Base-by-base conservation (phyloP, 1,140 invertebrate genomes). In the Drosophila nigrodunni region DNA sequence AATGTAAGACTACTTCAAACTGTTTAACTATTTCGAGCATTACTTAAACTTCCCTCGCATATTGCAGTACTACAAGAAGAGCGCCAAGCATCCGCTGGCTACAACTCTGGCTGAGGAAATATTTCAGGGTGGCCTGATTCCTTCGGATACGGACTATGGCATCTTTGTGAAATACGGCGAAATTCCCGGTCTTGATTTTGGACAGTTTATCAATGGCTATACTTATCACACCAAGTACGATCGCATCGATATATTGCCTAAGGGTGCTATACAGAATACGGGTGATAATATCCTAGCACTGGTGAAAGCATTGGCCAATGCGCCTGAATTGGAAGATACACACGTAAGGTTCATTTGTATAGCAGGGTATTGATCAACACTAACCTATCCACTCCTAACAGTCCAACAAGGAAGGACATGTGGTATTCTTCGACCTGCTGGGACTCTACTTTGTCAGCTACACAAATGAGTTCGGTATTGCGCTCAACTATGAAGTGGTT, bases 201-300 rank as follows among this genome's bases (percentile, higher is more conserved):
- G 97, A 7, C 98, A 97, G 95, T 95, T 96, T 54, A 94, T 95
- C 34, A 98, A 99, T 94, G 98, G 98, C 13, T 98, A 97, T 92
- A 96, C 98, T 0, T 98, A 98, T 89, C 97, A 98, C 85, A 98
- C 97, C 8, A 95, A 94, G 80, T 96, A 96, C 92, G 97, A 98
- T 92, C 94, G 94, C 13, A 94, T 95, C 11, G 94, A 96, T 76
- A 94, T 95, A 77, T 96, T 98, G 80, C 95, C 96, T 5, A 85
- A 95, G 2, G 96, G 96, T 4, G 95, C 96, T 6, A 93, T 98
- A 25, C 97, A 98, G 92, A 94, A 96, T 80, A 96, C 96, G 60
- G 97, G 96, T 68, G 95, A 96, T 77, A 96, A 96, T 90, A 94
- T 97, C 46, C 90, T 97, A 25, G 94, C 95, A 13, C 85, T 97